These are phyloP conservation scores for Heterochromis multidens DNA, from an alignment of 2,113 vertebrate species.

Conservation along the genomic window DNA sequence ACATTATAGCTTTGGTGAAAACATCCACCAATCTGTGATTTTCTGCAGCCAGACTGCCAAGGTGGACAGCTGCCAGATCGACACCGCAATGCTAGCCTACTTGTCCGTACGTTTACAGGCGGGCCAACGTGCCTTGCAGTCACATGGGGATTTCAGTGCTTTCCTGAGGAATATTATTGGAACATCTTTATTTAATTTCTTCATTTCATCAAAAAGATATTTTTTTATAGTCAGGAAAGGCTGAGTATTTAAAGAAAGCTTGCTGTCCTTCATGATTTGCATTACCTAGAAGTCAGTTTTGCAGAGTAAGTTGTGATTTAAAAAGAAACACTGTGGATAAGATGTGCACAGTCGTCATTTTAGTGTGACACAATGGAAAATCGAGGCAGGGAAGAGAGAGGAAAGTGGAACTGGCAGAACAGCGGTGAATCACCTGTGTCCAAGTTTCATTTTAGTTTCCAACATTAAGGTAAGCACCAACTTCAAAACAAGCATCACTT, in stretches of 20 bases:
- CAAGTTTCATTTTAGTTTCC: neutral
- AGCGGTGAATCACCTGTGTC: neutral
- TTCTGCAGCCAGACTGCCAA: conserved; percentile 40
- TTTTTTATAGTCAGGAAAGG: neutral
- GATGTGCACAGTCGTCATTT: neutral
- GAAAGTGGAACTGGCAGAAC: neutral
- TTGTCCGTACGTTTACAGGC: neutral
- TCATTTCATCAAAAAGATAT: neutral
- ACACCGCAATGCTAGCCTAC: neutral
- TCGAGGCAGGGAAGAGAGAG: neutral
- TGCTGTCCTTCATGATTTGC: neutral
- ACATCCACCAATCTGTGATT: conserved; percentile 60
- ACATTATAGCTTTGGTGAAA: conserved; percentile 57
- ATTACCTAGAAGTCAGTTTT: too few species aligned
- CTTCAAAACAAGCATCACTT: neutral
- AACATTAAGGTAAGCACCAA: neutral
- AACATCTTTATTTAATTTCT: neutral
- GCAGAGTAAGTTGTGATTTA: neutral
- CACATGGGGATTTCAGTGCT: neutral
- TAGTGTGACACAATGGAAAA: neutral
- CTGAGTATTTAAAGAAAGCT: neutral
- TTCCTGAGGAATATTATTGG: neutral
- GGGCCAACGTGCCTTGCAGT: neutral
- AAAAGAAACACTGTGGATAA: neutral
- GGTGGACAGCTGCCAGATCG: conserved; percentile 32